Base-by-base conservation (phyloP, 2,113 vertebrate species). In the Carassius auratus region DNA sequence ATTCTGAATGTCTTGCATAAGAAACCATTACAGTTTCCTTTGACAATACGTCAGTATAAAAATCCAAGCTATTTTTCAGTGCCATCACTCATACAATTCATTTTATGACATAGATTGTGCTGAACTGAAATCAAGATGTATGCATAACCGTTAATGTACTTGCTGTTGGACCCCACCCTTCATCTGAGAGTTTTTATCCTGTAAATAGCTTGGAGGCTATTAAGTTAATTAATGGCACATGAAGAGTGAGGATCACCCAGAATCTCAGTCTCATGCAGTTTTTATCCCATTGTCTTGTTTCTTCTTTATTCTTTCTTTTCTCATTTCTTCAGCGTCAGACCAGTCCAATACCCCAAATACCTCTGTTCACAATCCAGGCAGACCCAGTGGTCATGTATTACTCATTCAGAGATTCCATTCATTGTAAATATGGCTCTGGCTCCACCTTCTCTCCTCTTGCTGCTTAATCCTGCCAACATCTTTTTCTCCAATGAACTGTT, bases 141-240 rank as follows among this genome's bases (percentile, higher is more conserved):
- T 90, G 90, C 89, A 84, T 87, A 84, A 87, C 89, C 91, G 92
- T 93, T 92, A 91, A 87, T 89, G 52, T 84, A 71, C 78, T 91
- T 91, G 84, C 84, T 87, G 83, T 89, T 92, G 90, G 91, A 92
- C 89, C 59, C 89, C 81, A 81, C 88, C 81, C 79, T 90, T 91
- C 90, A 91, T 91, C 85, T 86, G 90, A 88, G 89, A 92, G 88
- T 86, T 89, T 92, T 92, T 93, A 91, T 91, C 91, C 91, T 90
- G 89, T 92, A 93, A 93, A 93, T 92, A 91, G 89, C 84, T 89
- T 87, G 86, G 92, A 85, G 84, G 91, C 90, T 89, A 86, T 80
- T 48, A 87, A 36, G 90, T 93, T 93, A 94, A 93, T 93, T 91
- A 94, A 81, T 88, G 90, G 90, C 92, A 93, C 88, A 93, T 94